A percentile compares a stretch with the other conserved stretches of the same genome.
Evolutionary conservation across 2,113 vertebrate species (phyloP).

Genomic region (Crypturellus undulatus): DNA sequence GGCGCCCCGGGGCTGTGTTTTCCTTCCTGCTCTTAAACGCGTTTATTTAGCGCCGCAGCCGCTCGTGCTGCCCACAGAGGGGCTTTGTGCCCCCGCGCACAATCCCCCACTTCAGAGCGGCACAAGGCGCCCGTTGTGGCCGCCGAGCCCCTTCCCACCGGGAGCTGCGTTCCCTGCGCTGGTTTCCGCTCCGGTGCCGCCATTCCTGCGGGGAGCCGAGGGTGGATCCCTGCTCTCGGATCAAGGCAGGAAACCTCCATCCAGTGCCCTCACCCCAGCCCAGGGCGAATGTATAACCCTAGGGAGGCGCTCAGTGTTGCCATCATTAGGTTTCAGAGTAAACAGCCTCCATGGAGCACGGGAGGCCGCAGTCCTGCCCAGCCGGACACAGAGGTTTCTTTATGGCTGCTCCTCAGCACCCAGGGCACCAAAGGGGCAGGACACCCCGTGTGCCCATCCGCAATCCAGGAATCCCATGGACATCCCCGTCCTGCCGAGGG

Average conservation of each 20-base stretch:
- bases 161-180: background rate
- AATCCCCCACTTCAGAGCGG: background rate
- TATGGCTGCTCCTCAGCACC: too few species aligned
- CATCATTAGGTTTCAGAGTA: background rate
- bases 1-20: background rate
- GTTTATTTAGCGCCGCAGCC: background rate
- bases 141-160: background rate
- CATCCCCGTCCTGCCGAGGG: background rate
- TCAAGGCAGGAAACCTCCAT: background rate
- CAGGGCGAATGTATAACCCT: background rate
- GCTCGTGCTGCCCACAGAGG: background rate
- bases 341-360: background rate
- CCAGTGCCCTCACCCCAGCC: rapidly evolving
- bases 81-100: conserved; percentile 16
- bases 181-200: background rate
- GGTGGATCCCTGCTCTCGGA: too few species aligned
- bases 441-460: background rate
- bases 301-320: background rate
- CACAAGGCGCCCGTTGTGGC: conserved; percentile 57
- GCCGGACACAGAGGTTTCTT: background rate
- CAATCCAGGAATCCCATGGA: background rate
- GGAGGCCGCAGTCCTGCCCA: background rate
- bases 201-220: too few species aligned
- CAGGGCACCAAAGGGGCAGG: too few species aligned
- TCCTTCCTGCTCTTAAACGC: background rate